Evolutionary conservation across 2,113 vertebrate species (phyloP), one percentile per base, ranked within the genome.

Genomic region (Neodontobutis hainanensis): DNA sequence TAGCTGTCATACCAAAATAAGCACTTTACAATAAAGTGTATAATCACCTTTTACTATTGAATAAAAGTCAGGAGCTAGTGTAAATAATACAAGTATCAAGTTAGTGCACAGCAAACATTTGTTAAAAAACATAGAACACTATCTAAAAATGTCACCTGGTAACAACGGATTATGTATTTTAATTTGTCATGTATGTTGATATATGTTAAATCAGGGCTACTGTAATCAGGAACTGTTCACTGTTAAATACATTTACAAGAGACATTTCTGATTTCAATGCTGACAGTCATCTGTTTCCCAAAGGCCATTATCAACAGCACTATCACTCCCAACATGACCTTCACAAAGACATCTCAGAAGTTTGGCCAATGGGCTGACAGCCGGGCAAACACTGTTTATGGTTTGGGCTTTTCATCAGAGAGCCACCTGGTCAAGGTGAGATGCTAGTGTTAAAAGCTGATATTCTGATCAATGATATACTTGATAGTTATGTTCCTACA

Each of bases 301-400:
- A 87, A 99, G 97, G 97, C 96, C 92, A 96, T 99, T 86, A 99
- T 99, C 90, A 99, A 99, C 90, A 99, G 97, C 92, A 99, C 97
- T 86, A 98, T 99, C 93, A 99, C 95, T 56, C 97, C 97, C 89
- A 98, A 99, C 92, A 99, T 99, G 97, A 97, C 95, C 53, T 99
- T 99, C 93, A 99, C 97, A 75, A 99, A 99, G 92, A 99, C 97
- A 61, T 99, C 97, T 19, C 97, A 99, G 91, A 99, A 99, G 92
- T 99, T 99, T 77, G 97, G 97, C 75, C 97, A 99, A 44, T 99
- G 97, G 97, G 97, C 97, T 32, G 97, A 99, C 90, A 99, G 97
- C 89, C 94, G 97, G 65, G 97, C 97, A 0, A 99, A 99, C 89
- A 99, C 97, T 5, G 97, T 99, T 64, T 99, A 99, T 79, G 97